Evolutionary conservation across 2,113 vertebrate species (phyloP), one percentile per base, ranked within the genome.

Genomic region (Tupaia tana): DNA sequence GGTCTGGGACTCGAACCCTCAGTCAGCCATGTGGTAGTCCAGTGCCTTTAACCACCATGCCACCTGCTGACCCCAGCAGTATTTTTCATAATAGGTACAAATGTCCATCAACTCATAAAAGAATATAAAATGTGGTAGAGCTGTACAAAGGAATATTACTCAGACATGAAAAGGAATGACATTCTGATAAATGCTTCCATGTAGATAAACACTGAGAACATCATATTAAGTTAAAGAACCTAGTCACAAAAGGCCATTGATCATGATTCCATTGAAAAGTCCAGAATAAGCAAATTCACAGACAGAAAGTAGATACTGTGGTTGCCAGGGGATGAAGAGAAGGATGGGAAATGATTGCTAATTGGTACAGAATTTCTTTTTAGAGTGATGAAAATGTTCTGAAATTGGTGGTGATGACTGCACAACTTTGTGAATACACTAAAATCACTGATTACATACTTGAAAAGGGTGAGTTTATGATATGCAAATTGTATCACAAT

Each of bases 121-220:
- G 8, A 31, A 81, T 8, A 34, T 15, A 27, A 56, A 71, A 58
- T 1, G 59, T 0, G 14, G 34, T 4, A 0, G 8, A 16, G 2
- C 56, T 43, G 10, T 0, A 66, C 10, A 43, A 34, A 0, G 1
- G 31, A 64, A 16, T 64, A n/a, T 82, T 43, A 86, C 14, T 78
- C 63, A 34, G 24, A n/a, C 27, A 13, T 24, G 67, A 84, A 75
- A 61, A 18, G 7, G 4, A 77, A 78, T 7, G 2, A 54, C 20
- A 13, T 66, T 58, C 58, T 79, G 70, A 70, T 15, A 52, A 31
- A 52, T 0, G 3, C 54, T 54, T 19, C 6, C 10, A 63, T 9
- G 34, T 9, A 29, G 27, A 52, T 20, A 31, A 71, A 74, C 18
- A 54, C 1, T 70, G 59, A 52, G 43, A 87, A 79, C 6, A 52